Evolutionary conservation across 2,888 invertebrate genomes (phyloP), one percentile per base, ranked within the genome.

Genomic region (Uloborus plumipes): DNA sequence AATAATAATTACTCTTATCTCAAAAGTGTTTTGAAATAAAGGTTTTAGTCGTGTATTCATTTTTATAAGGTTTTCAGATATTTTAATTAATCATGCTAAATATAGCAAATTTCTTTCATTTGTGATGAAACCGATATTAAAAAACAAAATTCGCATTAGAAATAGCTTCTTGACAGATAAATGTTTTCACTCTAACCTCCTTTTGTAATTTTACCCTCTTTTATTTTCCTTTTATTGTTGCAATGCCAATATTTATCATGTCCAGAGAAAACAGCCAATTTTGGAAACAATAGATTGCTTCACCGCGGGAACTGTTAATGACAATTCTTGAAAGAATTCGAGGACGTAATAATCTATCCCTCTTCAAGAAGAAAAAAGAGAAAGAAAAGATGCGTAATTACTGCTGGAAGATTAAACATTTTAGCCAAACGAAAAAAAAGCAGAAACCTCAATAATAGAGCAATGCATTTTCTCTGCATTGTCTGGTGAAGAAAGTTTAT

Each of bases 241-340:
- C 7, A 39, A 39, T 39, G 22, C 62, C 66, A 74, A 67, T 75
- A 67, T 65, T 74, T 55, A 74, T 74, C 65, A 22, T 51, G 16
- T 47, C 31, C 53, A 15, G n/a, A 47, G 22, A 31, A 55, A 65
- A 22, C 53, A 65, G 65, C 58, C 65, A 47, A 74, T 74, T 74
- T 74, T 53, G 64, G 74, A 73, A 74, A 74, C 74, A 74, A 74
- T 65, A 22, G 74, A 65, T 62, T 62, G 31, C 69, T 58, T 58
- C 69, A 70, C 69, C 18, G 26, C 16, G 47, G 47, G 59, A 14
- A 22, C 50, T 26, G 72, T 62, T 72, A 72, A 72, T 72, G 62
- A 71, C 62, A 62, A 72, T 16, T 51, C 39, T 31, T 20, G 18
- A 72, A 62, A 72, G 26, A 74, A 64, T 65, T 64, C 49, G 39